phyloP scores from a whole-genome alignment of 2,888 invertebrate genomes.

The Dryobota labecula region DNA sequence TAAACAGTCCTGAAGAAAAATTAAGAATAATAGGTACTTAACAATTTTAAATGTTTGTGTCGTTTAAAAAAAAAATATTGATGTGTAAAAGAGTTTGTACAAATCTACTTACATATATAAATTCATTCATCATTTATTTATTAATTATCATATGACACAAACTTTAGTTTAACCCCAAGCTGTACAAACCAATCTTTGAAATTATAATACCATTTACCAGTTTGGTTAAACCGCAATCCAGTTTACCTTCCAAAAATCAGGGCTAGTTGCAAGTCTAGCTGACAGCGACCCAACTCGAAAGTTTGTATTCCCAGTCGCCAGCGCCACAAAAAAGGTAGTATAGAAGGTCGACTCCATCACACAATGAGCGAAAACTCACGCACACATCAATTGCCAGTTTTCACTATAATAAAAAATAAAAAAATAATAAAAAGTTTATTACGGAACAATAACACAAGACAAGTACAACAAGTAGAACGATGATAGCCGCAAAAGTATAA shows the following conservation, averaged over 20 bases:
- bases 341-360: neutral
- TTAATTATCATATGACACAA: no score
- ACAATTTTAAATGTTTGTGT: no score
- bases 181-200: constrained; percentile 8
- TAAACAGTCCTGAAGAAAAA: neutral
- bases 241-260: constrained; percentile 21
- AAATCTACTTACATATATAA: no score
- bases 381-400: neutral
- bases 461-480: no score
- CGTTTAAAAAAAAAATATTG: no score
- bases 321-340: neutral
- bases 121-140: no score
- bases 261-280: neutral
- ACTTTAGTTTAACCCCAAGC: neutral
- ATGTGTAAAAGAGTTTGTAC: no score
- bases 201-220: neutral
- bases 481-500: no score
- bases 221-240: neutral
- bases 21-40: no score
- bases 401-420: no score
- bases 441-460: no score
- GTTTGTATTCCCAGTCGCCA: neutral
- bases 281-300: constrained; percentile 18
- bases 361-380: neutral
- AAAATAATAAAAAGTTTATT: no score